These are phyloP conservation scores for Ptychobarbus kaznakovi DNA, from an alignment of 2,797 vertebrate species.

Conservation along the genomic window DNA sequence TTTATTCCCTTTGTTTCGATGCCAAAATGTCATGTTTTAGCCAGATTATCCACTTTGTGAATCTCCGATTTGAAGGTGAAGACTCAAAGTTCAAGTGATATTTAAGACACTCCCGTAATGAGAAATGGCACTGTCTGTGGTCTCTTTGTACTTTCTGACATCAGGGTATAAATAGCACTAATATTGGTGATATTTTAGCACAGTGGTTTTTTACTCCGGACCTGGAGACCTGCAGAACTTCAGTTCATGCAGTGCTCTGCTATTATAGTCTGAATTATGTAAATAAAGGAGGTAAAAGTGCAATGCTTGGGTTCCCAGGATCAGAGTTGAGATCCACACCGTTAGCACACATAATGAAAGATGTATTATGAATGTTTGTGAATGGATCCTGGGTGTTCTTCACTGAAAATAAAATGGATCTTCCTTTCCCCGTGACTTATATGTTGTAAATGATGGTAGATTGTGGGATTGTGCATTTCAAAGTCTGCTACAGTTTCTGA, in stretches of 20 bases:
- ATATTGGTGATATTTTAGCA: slow-evolving; percentile 33
- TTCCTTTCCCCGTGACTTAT: slow-evolving; percentile 11
- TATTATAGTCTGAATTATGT: neutral
- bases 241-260: neutral
- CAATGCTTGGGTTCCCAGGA: neutral
- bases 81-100: slow-evolving; percentile 4
- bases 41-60: neutral
- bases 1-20: slow-evolving; percentile 27
- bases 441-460: slow-evolving; percentile 5
- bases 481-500: slow-evolving; percentile 6
- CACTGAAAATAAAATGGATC: slow-evolving; percentile 32
- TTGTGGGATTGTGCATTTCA: slow-evolving; percentile 22
- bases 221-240: neutral
- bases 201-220: neutral
- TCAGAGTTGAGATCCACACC: neutral
- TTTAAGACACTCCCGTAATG: slow-evolving; percentile 11
- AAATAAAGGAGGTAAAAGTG: neutral
- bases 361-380: slow-evolving; percentile 21
- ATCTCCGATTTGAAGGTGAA: neutral
- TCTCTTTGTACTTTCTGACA: slow-evolving; percentile 11
- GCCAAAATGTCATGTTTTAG: slow-evolving; percentile 47
- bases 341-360: slow-evolving; percentile 4
- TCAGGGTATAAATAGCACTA: slow-evolving; percentile 36
- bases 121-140: neutral
- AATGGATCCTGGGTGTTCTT: slow-evolving; percentile 31